A percentile compares a stretch with the other conserved stretches of the same genome.
Conservation (phyloP, 1,140 invertebrate species). For the Lepidotrigona ventralis region DNA sequence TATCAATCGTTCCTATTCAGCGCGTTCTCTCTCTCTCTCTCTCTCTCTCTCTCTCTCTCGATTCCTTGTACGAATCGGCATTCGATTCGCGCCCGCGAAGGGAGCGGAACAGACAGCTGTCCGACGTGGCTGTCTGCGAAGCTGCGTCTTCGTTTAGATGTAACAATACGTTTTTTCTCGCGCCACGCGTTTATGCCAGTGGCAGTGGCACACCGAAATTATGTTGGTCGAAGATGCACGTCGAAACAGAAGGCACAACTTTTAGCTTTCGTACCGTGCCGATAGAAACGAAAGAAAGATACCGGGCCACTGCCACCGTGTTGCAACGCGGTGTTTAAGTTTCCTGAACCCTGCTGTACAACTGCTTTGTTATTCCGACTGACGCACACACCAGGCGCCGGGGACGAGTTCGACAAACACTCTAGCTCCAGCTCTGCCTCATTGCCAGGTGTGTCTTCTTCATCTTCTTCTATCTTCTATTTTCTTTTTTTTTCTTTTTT, state of each 20-base stretch:
- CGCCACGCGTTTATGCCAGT: conserved; percentile 33
- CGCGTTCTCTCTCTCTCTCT: neutral
- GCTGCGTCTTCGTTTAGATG: conserved; percentile 27
- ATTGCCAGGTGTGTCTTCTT: conserved; percentile 83
- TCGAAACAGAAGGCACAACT: too few species aligned
- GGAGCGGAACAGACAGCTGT: neutral
- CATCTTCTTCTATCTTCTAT: conserved; percentile 68
- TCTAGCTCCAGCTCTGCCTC: conserved; percentile 85
- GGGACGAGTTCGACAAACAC: conserved; percentile 85
- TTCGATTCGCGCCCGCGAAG: too few species aligned
- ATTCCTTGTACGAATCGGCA: neutral
- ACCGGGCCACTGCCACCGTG: conserved; percentile 5
- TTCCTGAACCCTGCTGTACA: conserved; percentile 74
- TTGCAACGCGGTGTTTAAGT: conserved; percentile 37
- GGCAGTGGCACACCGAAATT: conserved; percentile 17
- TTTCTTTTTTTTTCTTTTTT: conserved; percentile 9
- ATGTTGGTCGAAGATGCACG: too few species aligned
- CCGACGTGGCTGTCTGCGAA: neutral
- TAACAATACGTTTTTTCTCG: conserved; percentile 41
- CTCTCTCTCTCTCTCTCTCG: neutral
- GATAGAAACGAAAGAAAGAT: too few species aligned
- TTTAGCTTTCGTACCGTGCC: too few species aligned
- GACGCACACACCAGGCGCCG: conserved; percentile 78
- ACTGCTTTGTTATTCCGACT: conserved; percentile 79
- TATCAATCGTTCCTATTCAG: neutral